Evolutionary conservation across 1,140 invertebrate genomes (phyloP).

Genomic region (Drosophila sechellia): DNA sequence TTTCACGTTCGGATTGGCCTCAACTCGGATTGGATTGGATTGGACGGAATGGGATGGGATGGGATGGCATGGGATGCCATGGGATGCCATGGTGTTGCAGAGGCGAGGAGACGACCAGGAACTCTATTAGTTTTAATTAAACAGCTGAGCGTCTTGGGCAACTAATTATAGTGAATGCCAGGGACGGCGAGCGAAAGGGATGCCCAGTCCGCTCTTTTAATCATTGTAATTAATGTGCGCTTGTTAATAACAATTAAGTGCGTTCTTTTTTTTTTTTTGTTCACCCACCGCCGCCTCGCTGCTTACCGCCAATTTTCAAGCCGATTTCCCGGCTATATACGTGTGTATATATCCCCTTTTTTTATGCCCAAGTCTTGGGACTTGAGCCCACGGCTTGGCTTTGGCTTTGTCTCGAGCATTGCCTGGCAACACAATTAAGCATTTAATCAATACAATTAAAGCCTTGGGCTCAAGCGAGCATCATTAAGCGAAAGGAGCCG

Average conservation of each 20-base stretch:
- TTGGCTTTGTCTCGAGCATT: conserved; percentile 41
- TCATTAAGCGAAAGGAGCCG: conserved; percentile 57
- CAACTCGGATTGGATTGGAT: conserved; percentile 26
- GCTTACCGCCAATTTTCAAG: neutral
- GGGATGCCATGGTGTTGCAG: neutral
- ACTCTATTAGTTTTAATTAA: conserved; percentile 82
- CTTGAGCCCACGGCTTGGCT: conserved; percentile 10
- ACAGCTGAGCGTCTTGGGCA: conserved; percentile 66
- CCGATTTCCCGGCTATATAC: neutral
- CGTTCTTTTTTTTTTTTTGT: conserved; percentile 18
- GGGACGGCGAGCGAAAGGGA: conserved; percentile 11
- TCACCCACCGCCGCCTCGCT: too few species aligned
- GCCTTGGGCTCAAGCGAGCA: conserved; percentile 63
- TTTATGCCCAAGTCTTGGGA: conserved; percentile 7
- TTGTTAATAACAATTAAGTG: conserved; percentile 82
- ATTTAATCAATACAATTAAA: conserved; percentile 82
- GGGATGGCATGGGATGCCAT: neutral
- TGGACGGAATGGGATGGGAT: neutral
- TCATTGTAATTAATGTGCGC: conserved; percentile 78
- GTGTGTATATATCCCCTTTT: neutral
- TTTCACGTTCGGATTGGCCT: conserved; percentile 69
- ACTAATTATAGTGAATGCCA: conserved; percentile 75
- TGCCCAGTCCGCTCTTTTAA: conserved; percentile 53
- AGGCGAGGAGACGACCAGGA: conserved; percentile 15
- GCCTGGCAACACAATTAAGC: conserved; percentile 66